phyloP scores from a whole-genome alignment of 2,113 vertebrate species.

The Calyptomena viridis region DNA sequence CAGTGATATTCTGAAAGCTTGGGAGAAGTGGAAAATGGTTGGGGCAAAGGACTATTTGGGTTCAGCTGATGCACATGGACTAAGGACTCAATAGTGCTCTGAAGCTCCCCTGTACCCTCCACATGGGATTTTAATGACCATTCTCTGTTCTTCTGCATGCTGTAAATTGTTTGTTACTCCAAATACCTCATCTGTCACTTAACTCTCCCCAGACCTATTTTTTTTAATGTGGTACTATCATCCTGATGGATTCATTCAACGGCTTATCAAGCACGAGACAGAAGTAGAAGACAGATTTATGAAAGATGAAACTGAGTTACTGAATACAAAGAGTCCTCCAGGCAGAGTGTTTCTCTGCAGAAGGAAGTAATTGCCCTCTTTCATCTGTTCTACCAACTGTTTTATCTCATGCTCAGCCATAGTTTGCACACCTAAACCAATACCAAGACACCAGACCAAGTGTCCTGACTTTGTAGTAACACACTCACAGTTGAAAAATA shows the following conservation, averaged over 20 bases:
- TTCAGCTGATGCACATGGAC: neutral
- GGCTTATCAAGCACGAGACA: neutral
- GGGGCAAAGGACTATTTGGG: neutral
- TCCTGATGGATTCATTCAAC: neutral
- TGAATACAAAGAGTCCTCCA: neutral
- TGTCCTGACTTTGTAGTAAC: neutral
- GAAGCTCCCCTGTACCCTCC: neutral
- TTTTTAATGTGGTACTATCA: neutral
- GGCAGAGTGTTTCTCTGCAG: neutral
- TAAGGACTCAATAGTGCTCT: neutral
- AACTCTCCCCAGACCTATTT: neutral
- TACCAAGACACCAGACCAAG: neutral
- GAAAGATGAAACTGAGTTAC: neutral
- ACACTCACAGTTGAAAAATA: neutral
- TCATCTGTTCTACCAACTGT: neutral
- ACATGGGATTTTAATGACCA: neutral
- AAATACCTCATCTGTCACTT: neutral
- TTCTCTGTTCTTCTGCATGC: neutral
- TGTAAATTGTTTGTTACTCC: neutral
- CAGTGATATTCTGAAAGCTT: neutral
- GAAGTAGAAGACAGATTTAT: neutral
- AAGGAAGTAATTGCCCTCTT: neutral
- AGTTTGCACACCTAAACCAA: neutral
- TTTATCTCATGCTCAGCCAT: neutral
- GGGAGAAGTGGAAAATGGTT: neutral